Conservation (phyloP, 2,113 vertebrate genomes). For the Lasiurus borealis region DNA sequence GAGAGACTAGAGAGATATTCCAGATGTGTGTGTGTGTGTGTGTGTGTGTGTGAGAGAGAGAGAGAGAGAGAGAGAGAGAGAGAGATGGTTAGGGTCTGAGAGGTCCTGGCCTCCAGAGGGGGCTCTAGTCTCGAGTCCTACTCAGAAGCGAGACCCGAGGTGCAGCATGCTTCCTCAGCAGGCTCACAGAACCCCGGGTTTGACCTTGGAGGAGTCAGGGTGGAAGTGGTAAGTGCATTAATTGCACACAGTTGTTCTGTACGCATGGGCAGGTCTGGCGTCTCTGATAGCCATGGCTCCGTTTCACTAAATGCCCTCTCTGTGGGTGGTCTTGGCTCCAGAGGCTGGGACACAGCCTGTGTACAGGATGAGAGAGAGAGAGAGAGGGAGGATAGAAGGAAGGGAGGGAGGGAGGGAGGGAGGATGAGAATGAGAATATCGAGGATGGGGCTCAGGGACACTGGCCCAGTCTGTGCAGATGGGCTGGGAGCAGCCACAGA, state of each 20-base stretch:
- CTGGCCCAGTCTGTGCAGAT: not conserved
- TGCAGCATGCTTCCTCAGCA: not conserved
- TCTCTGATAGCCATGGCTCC: not conserved
- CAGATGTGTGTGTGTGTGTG: not conserved
- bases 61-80: not conserved
- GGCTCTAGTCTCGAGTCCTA: not conserved
- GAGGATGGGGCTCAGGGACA: not conserved
- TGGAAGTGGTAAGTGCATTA: no score
- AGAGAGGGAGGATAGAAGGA: no score
- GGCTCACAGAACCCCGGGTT: not conserved
- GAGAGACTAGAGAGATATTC: not conserved
- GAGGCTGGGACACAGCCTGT: not conserved
- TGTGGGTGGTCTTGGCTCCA: not conserved
- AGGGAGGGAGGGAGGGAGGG: no score
- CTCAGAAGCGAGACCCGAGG: not conserved
- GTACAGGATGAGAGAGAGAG: not conserved
- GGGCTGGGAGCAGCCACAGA: not conserved
- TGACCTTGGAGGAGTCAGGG: not conserved
- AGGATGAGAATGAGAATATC: no score
- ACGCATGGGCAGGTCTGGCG: no score
- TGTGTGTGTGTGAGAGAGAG: no score
- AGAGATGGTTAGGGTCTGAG: not conserved
- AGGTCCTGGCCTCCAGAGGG: not conserved
- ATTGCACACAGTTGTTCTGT: accelerated
- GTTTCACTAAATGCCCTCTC: not conserved